Evolutionary conservation across 1,140 invertebrate species (phyloP).

Genomic region (Campoletis sonorensis): DNA sequence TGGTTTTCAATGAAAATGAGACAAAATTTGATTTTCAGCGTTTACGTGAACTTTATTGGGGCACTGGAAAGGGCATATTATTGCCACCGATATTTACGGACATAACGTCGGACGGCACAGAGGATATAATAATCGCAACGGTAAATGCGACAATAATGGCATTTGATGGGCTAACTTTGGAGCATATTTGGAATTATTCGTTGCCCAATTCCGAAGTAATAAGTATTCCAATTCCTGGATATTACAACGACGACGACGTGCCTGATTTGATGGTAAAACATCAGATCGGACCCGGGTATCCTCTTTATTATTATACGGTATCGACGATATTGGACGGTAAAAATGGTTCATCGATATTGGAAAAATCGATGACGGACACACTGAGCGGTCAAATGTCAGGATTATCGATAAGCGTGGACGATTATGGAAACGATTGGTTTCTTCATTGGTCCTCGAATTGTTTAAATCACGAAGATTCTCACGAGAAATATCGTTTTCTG

Average conservation of each 20-base stretch:
- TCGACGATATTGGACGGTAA: conserved; percentile 84
- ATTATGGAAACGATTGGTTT: conserved; percentile 84
- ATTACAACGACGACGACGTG: conserved; percentile 88
- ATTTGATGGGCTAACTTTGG: conserved; percentile 83
- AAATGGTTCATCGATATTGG: conserved; percentile 82
- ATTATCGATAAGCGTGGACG: conserved; percentile 81
- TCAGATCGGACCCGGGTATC: conserved; percentile 85
- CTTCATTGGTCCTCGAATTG: conserved; percentile 86
- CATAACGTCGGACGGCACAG: conserved; percentile 83
- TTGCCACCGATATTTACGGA: conserved; percentile 86
- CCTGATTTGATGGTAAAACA: conserved; percentile 91
- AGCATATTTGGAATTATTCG: conserved; percentile 85
- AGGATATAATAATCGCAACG: conserved; percentile 85
- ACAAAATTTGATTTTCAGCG: conserved; percentile 65
- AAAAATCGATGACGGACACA: conserved; percentile 81
- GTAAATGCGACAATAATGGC: conserved; percentile 86
- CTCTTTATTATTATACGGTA: conserved; percentile 86
- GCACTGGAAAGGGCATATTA: conserved; percentile 76
- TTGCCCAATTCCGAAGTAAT: conserved; percentile 80
- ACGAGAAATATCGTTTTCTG: conserved; percentile 69
- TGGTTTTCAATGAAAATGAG: conserved; percentile 41
- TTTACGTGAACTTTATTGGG: conserved; percentile 72
- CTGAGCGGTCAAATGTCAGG: conserved; percentile 83
- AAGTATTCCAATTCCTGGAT: conserved; percentile 88
- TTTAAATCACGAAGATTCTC: conserved; percentile 74